Conservation (phyloP, 2,888 invertebrate genomes). For the Lasioglossum pauxillum region DNA sequence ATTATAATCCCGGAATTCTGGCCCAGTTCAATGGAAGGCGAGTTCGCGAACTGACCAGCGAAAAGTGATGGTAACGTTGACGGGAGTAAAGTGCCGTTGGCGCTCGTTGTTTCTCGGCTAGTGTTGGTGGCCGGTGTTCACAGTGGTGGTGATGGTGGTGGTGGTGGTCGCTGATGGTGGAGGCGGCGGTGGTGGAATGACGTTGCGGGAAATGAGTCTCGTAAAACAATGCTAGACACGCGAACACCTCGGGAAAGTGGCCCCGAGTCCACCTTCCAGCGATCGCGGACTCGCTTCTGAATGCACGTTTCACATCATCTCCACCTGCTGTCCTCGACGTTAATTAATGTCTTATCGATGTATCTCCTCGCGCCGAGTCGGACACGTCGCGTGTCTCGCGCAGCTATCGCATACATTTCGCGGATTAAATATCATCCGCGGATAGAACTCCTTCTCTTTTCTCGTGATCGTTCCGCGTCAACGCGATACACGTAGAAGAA, state of each 20-base stretch:
- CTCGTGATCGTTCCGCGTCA: not conserved
- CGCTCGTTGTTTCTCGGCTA: not conserved
- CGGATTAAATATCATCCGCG: slow-evolving; percentile 2
- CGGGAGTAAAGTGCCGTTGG: slow-evolving; percentile 53
- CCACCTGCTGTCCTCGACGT: slow-evolving; percentile 48
- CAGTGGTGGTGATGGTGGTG: not conserved
- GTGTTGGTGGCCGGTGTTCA: slow-evolving; percentile 36
- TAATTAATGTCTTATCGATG: slow-evolving; percentile 54
- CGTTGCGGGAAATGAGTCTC: slow-evolving; percentile 81
- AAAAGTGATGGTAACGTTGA: slow-evolving; percentile 64
- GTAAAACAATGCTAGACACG: slow-evolving; percentile 80
- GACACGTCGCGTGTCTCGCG: slow-evolving; percentile 16
- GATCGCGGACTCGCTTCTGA: slow-evolving; percentile 48
- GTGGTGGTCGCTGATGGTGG: slow-evolving; percentile 17
- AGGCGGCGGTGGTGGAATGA: slow-evolving; percentile 75
- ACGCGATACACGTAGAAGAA: not conserved
- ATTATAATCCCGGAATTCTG: slow-evolving; percentile 61
- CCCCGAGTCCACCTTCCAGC: slow-evolving; percentile 48
- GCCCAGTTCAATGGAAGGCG: slow-evolving; percentile 61
- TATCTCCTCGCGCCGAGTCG: slow-evolving; percentile 29
- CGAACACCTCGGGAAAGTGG: slow-evolving; percentile 70
- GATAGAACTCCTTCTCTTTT: not conserved
- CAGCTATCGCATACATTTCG: slow-evolving; percentile 1
- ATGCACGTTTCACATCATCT: slow-evolving; percentile 47
- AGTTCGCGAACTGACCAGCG: slow-evolving; percentile 57